Evolutionary conservation across 2,113 vertebrate genomes (phyloP).

Genomic region (Edolisoma coerulescens): DNA sequence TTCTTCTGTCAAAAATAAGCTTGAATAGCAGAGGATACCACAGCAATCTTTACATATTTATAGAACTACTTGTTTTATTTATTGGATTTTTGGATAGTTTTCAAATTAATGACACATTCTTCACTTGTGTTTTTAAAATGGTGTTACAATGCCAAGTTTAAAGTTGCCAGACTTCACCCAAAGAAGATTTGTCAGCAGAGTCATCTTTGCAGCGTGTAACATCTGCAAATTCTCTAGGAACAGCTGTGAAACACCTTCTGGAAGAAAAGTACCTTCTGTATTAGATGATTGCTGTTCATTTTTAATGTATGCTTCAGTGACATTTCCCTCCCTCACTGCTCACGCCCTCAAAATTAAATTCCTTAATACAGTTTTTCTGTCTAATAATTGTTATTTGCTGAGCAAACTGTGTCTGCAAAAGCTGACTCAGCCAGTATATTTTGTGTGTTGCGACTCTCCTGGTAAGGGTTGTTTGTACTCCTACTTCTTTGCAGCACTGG

Average conservation of each 20-base stretch:
- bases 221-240: background rate
- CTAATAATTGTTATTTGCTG: background rate
- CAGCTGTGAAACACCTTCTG: background rate
- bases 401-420: background rate
- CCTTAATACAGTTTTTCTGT: background rate
- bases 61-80: background rate
- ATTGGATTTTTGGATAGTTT: background rate
- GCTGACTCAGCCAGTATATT: background rate
- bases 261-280: background rate
- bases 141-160: background rate
- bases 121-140: background rate
- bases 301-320: background rate
- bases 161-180: background rate
- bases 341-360: background rate
- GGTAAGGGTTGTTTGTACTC: background rate
- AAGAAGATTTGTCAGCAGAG: background rate
- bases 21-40: background rate
- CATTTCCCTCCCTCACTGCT: background rate
- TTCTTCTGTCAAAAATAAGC: background rate
- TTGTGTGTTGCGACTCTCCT: background rate
- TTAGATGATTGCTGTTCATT: background rate
- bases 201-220: background rate
- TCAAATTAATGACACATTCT: background rate
- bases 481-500: background rate
- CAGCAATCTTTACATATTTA: background rate